Conservation (phyloP, 37 sponge, comb jelly and placozoan genomes). For the Bolinopsis microptera region DNA sequence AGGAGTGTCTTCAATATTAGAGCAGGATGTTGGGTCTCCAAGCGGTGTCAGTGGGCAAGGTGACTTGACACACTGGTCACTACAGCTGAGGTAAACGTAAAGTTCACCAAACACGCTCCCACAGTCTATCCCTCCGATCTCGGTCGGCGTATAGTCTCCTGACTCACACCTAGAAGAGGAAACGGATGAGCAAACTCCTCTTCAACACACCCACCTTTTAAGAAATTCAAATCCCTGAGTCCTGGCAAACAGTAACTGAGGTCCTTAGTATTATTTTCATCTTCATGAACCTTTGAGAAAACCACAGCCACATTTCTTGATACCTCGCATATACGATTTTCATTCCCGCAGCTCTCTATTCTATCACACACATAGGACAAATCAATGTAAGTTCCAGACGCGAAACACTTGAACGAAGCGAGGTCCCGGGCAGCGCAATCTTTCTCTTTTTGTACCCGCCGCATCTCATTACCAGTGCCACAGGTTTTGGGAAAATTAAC, state of each 20-base stretch:
- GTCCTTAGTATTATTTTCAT: not conserved
- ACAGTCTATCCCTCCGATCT: not conserved
- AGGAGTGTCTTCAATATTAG: not conserved
- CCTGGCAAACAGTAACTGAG: conserved; percentile 8
- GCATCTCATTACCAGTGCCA: not conserved
- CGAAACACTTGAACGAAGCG: not conserved
- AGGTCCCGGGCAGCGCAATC: not conserved
- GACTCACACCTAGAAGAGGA: not conserved
- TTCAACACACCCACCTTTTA: not conserved
- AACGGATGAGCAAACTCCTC: not conserved
- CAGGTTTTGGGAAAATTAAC: not conserved
- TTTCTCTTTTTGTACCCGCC: not conserved
- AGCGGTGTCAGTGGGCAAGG: not conserved
- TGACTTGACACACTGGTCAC: not conserved
- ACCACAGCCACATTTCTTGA: not conserved
- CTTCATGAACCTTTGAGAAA: not conserved
- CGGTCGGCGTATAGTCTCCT: not conserved
- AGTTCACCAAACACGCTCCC: not conserved
- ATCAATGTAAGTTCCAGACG: not conserved
- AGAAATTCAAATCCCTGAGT: not conserved
- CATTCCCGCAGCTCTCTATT: not conserved
- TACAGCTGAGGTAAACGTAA: not conserved
- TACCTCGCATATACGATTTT: not conserved
- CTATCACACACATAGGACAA: conserved; percentile 25
- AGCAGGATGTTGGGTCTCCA: not conserved